These are phyloP conservation scores for Hippocampus comes DNA, from an alignment of 2,113 vertebrate species.

Conservation along the genomic window DNA sequence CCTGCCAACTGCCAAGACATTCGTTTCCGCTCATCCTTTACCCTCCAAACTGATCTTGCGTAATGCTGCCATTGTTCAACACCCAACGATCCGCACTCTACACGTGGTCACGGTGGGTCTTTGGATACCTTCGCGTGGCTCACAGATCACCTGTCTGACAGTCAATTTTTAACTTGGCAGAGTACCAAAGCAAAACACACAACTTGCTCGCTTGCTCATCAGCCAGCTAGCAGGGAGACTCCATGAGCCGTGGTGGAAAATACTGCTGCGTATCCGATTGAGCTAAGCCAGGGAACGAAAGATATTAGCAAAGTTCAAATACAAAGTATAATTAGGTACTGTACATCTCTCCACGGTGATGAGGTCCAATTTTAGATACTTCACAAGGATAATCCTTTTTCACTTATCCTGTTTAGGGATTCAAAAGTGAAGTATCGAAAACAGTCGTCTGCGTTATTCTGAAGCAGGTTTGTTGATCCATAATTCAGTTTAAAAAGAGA, in stretches of 20 bases:
- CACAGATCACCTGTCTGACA: background rate
- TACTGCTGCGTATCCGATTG: background rate
- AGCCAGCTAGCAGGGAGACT: no score
- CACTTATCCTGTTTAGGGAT: no score
- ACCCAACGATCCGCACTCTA: background rate
- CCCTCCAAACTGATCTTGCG: background rate
- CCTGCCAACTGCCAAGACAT: background rate
- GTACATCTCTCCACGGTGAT: no score
- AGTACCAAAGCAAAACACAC: background rate
- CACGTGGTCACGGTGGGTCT: background rate
- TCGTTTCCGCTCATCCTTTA: background rate
- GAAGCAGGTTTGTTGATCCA: no score
- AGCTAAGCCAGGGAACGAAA: background rate
- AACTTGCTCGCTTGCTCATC: background rate
- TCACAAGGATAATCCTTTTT: no score
- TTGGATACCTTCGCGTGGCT: background rate
- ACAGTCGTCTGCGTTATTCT: no score
- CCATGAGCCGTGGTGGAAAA: background rate
- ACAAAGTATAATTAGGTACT: no score
- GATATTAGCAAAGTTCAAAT: background rate
- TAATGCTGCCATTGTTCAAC: background rate
- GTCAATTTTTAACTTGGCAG: background rate
- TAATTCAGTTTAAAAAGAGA: no score
- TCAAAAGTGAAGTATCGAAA: no score
- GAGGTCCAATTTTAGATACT: no score